Percentiles rank a stretch among this genome's conserved stretches.
phyloP scores from a whole-genome alignment of 2,888 invertebrate species.

The Dasypogon diadema region DNA sequence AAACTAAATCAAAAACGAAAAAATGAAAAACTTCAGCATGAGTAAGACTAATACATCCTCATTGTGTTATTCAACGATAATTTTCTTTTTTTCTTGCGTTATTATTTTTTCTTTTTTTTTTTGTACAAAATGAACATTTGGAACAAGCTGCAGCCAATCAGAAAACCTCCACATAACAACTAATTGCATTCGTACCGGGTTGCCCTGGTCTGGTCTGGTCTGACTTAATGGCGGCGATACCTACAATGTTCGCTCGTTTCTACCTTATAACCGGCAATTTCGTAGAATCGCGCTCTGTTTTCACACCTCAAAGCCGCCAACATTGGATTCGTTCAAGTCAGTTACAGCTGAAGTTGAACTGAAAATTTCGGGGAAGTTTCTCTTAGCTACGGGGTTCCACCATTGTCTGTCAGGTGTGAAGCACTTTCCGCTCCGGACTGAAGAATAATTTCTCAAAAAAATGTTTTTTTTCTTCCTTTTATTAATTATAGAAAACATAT shows the following conservation, averaged over 20 bases:
- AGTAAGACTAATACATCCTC: neutral
- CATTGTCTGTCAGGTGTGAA: slow-evolving; percentile 35
- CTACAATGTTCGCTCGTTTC: slow-evolving; percentile 3
- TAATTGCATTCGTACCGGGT: neutral
- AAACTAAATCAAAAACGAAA: neutral
- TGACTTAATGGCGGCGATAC: slow-evolving; percentile 30
- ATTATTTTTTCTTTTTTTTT: neutral
- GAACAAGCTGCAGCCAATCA: slow-evolving; percentile 33
- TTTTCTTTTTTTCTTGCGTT: slow-evolving; percentile 5
- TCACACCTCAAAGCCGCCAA: slow-evolving; percentile 42
- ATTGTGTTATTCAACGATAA: slow-evolving; percentile 9
- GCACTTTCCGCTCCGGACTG: slow-evolving; percentile 28
- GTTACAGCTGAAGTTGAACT: slow-evolving; percentile 13
- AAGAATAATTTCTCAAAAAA: slow-evolving; percentile 16
- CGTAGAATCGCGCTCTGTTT: slow-evolving; percentile 19
- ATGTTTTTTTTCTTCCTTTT: slow-evolving; percentile 4
- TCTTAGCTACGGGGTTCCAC: neutral
- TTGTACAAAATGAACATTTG: slow-evolving; percentile 18
- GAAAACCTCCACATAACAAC: neutral
- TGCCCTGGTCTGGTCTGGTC: neutral
- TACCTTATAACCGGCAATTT: slow-evolving; percentile 31
- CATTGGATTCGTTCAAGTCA: slow-evolving; percentile 42
- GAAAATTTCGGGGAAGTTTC: slow-evolving; percentile 1
- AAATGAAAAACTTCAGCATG: neutral
- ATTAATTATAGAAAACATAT: slow-evolving; percentile 8